Evolutionary conservation across 2,888 invertebrate genomes (phyloP).

Genomic region (Mythimna impura): DNA sequence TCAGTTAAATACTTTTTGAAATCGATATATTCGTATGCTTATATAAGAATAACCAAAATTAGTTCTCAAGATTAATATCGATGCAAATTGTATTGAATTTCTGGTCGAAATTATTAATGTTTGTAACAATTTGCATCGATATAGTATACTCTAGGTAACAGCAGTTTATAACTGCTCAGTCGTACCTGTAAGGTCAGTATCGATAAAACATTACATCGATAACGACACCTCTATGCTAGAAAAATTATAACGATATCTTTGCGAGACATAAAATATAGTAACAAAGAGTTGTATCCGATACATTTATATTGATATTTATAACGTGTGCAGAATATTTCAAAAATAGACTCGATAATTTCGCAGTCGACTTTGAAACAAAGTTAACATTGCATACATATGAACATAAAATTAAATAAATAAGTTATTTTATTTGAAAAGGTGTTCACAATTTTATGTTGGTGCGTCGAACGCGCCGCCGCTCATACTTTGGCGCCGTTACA

Average conservation of each 20-base stretch:
- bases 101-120: neutral
- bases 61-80: neutral
- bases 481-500: neutral
- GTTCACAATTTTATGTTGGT: neutral
- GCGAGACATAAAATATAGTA: neutral
- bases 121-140: slow-evolving; percentile 10
- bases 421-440: neutral
- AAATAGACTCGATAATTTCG: neutral
- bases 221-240: neutral
- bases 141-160: neutral
- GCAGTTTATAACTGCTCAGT: slow-evolving; percentile 20
- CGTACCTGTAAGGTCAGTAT: slow-evolving; percentile 23
- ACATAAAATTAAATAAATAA: slow-evolving; percentile 6
- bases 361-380: slow-evolving; percentile 16
- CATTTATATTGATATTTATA: neutral
- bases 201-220: slow-evolving; percentile 26
- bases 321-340: neutral
- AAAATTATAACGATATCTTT: slow-evolving; percentile 4
- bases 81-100: neutral
- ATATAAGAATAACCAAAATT: slow-evolving; percentile 1
- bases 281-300: neutral
- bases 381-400: slow-evolving; percentile 1
- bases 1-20: neutral
- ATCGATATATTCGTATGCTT: slow-evolving; percentile 20
- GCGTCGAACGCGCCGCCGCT: neutral